A percentile compares a stretch with the other conserved stretches of the same genome.
Conservation (phyloP, 2,888 invertebrate genomes). For the Clistopyga incitator region DNA sequence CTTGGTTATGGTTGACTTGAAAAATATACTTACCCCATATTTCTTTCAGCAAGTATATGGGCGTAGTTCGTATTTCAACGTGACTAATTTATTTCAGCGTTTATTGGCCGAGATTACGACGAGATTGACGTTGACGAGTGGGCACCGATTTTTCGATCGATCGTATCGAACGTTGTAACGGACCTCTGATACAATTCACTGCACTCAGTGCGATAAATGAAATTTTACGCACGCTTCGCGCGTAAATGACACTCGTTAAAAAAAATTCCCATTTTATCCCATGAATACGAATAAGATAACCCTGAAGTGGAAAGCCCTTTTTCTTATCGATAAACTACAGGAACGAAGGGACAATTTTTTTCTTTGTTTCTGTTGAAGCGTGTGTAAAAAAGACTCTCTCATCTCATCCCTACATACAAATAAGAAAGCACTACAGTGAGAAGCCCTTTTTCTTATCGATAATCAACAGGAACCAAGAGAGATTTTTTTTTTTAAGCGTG, state of each 20-base stretch:
- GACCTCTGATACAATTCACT: too few relatives aligned
- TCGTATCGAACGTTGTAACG: not conserved
- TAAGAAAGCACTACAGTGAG: not conserved
- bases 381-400: too few relatives aligned
- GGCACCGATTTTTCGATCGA: not conserved
- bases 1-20: slow-evolving; percentile 2
- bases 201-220: too few relatives aligned
- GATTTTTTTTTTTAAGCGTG: slow-evolving; percentile 43
- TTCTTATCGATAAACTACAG: not conserved
- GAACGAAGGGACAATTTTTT: slow-evolving; percentile 2
- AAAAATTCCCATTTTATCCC: not conserved
- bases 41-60: not conserved
- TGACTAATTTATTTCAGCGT: slow-evolving; percentile 36
- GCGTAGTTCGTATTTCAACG: not conserved
- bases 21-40: slow-evolving; percentile 11
- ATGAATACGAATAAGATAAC: not conserved
- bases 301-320: not conserved
- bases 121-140: not conserved
- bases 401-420: too few relatives aligned
- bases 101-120: not conserved
- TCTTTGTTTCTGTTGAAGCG: too few relatives aligned
- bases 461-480: not conserved
- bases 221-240: too few relatives aligned
- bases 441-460: not conserved
- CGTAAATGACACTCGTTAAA: too few relatives aligned